These are phyloP conservation scores for Escarpia spicata DNA, from an alignment of 2,888 invertebrate genomes.

Conservation along the genomic window DNA sequence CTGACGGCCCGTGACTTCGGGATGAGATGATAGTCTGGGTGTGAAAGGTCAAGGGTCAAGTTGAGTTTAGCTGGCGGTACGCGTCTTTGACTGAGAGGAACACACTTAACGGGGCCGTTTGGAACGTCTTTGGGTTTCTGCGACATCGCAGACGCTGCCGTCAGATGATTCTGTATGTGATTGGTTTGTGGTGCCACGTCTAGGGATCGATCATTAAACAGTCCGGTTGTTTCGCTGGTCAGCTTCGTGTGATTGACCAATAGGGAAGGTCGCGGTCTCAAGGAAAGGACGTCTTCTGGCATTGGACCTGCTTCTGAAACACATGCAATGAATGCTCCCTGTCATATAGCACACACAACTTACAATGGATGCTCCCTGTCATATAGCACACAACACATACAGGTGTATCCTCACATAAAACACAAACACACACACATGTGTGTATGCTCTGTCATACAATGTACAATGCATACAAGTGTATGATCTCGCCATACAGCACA, in stretches of 20 bases:
- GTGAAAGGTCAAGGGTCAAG: slow-evolving; percentile 45
- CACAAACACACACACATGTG: too few species aligned
- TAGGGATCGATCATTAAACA: background rate
- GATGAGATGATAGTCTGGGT: background rate
- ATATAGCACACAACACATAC: too few species aligned
- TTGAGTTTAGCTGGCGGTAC: slow-evolving; percentile 44
- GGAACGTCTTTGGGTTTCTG: slow-evolving; percentile 9
- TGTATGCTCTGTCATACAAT: too few species aligned
- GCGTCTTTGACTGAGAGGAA: slow-evolving; percentile 42
- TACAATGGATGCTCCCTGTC: background rate
- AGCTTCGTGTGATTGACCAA: background rate
- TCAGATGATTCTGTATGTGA: slow-evolving; percentile 1
- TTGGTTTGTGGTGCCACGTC: background rate
- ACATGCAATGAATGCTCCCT: background rate
- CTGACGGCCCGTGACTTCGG: background rate
- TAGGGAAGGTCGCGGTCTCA: background rate
- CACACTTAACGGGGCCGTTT: slow-evolving; percentile 23
- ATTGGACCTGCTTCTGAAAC: background rate
- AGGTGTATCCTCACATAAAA: too few species aligned
- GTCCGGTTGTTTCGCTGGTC: background rate
- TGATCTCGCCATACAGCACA: too few species aligned
- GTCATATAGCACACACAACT: background rate
- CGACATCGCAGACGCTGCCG: background rate
- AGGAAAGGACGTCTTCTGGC: background rate
- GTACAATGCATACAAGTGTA: too few species aligned